Conservation (phyloP, 2,113 vertebrate genomes). For the Gasterosteus aculeatus region DNA sequence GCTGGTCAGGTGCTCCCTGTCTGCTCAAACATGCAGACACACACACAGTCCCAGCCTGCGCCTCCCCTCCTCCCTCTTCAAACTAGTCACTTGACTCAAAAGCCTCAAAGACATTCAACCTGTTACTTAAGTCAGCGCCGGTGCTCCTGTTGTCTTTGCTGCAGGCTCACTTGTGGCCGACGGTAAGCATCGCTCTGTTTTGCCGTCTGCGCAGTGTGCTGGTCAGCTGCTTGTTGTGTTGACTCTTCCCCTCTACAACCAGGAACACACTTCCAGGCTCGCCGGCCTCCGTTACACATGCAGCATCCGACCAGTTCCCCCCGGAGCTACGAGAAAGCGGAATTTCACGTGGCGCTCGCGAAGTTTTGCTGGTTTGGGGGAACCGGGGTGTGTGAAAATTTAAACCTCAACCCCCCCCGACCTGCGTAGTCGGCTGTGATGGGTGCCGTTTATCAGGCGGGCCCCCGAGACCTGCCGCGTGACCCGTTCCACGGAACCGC, state of each 20-base stretch:
- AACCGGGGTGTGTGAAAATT: too few relatives aligned
- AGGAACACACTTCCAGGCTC: conserved; percentile 48
- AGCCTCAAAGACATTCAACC: conserved; percentile 53
- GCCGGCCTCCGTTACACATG: too few relatives aligned
- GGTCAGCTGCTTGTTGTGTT: conserved; percentile 21
- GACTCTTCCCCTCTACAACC: background rate
- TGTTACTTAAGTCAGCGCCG: conserved; percentile 30
- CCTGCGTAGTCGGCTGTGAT: background rate
- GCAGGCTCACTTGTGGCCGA: background rate
- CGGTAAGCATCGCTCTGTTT: conserved; percentile 58
- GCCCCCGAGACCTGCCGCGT: conserved; percentile 1
- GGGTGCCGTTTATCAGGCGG: background rate
- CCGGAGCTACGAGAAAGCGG: too few relatives aligned
- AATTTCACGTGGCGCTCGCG: too few relatives aligned
- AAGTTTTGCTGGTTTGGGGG: background rate
- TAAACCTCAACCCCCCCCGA: too few relatives aligned
- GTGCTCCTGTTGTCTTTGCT: background rate
- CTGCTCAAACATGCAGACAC: conserved; percentile 41
- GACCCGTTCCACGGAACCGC: conserved; percentile 27
- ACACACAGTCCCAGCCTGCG: conserved; percentile 31
- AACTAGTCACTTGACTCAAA: conserved; percentile 60
- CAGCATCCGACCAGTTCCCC: too few relatives aligned
- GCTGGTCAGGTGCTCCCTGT: conserved; percentile 59
- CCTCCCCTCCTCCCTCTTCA: conserved; percentile 44
- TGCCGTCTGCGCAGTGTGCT: background rate